Conservation (phyloP, 23 tunicate species). For the Phallusia fumigata region DNA sequence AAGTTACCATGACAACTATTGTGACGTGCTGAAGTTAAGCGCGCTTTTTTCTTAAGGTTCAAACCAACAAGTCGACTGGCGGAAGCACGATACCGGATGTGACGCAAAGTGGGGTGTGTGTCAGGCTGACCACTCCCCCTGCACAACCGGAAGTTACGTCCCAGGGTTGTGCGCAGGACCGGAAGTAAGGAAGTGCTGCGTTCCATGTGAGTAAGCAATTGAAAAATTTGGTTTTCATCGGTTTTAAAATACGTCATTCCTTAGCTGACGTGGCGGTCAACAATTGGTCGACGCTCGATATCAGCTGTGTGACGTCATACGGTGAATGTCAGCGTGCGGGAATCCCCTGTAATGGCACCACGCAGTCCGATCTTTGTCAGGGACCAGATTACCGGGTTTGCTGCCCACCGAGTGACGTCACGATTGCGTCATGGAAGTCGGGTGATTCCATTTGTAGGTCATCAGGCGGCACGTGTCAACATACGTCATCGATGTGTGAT, state of each 20-base stretch:
- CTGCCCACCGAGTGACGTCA: slow-evolving; percentile 17
- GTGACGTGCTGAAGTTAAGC: neutral
- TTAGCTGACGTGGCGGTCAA: slow-evolving; percentile 11
- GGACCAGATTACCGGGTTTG: slow-evolving; percentile 42
- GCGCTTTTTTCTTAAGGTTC: slow-evolving; percentile 15
- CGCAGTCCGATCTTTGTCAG: slow-evolving; percentile 10
- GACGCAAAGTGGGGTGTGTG: slow-evolving; percentile 35
- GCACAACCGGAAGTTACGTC: slow-evolving; percentile 24
- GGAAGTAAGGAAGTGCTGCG: slow-evolving; percentile 46
- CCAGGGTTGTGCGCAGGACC: slow-evolving; percentile 41
- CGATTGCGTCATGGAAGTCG: neutral
- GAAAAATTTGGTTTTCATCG: neutral
- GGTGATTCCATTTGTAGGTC: neutral
- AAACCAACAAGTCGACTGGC: slow-evolving; percentile 26
- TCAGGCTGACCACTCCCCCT: slow-evolving; percentile 9
- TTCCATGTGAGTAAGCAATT: slow-evolving; percentile 21
- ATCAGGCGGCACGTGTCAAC: slow-evolving; percentile 12
- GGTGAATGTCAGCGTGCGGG: slow-evolving; percentile 32
- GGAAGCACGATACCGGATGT: slow-evolving; percentile 30
- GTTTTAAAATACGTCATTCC: neutral
- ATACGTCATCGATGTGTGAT: neutral
- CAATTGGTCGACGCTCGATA: slow-evolving; percentile 13
- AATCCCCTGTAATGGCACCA: slow-evolving; percentile 25
- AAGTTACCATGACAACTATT: neutral
- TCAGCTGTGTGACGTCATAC: slow-evolving; percentile 7